phyloP scores from a whole-genome alignment of 2,113 vertebrate genomes.

The Grallaria varia region DNA sequence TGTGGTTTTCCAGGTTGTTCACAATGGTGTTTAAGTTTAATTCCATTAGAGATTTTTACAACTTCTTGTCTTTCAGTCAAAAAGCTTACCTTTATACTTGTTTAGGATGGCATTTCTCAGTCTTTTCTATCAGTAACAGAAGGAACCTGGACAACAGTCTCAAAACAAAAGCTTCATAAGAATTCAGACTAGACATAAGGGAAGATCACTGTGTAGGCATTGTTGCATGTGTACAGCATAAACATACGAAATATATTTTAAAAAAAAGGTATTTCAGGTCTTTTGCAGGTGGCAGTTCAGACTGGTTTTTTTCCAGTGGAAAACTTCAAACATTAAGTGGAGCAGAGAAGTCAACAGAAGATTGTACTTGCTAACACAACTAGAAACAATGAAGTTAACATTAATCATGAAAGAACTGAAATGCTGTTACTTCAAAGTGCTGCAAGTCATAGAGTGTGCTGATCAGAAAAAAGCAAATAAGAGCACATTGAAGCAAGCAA shows the following conservation, averaged over 20 bases:
- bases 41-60: neutral
- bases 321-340: neutral
- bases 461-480: neutral
- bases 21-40: neutral
- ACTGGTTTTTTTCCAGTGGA: neutral
- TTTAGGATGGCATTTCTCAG: neutral
- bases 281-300: neutral
- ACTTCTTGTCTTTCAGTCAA: neutral
- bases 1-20: neutral
- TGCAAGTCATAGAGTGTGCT: neutral
- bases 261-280: neutral
- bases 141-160: neutral
- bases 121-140: neutral
- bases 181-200: neutral
- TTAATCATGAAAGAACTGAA: neutral
- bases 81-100: neutral
- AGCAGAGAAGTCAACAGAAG: neutral
- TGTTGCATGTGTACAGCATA: neutral
- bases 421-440: neutral
- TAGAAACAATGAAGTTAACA: neutral
- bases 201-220: neutral
- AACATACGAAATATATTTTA: neutral
- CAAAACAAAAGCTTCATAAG: neutral
- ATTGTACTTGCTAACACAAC: neutral
- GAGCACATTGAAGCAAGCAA: neutral